Conservation (phyloP, 2,797 vertebrate genomes). For the Cryptoprocta ferox region DNA sequence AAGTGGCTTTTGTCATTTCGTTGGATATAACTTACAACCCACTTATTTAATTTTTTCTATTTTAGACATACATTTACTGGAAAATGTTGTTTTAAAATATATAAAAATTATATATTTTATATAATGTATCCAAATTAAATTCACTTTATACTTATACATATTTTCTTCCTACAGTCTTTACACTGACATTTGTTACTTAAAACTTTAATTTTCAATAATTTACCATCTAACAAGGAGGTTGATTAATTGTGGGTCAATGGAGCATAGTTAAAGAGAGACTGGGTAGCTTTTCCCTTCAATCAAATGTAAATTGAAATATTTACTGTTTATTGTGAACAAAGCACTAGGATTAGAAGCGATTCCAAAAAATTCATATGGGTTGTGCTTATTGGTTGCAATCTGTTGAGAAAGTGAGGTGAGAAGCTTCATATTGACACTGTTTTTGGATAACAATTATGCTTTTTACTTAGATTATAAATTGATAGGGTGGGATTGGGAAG, state of each 20-base stretch:
- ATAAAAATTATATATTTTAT: background rate
- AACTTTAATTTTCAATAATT: background rate
- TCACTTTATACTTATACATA: background rate
- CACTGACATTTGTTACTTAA: background rate
- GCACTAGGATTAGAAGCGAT: background rate
- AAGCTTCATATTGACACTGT: background rate
- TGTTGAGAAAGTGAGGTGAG: background rate
- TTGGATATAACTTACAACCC: background rate
- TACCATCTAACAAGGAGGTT: background rate
- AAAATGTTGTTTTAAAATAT: too few relatives aligned
- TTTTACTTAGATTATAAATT: constrained; percentile 22
- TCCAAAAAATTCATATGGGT: background rate
- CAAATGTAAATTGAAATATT: background rate
- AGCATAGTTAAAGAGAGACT: background rate
- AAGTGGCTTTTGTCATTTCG: background rate
- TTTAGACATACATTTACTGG: too few relatives aligned
- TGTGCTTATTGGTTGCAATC: background rate
- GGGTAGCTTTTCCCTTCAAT: background rate
- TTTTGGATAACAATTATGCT: background rate
- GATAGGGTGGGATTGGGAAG: background rate
- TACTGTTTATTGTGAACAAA: background rate
- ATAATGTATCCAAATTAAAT: background rate
- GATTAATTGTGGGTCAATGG: background rate
- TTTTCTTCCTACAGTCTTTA: background rate
- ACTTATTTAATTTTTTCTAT: constrained; percentile 43